Conservation (phyloP, 2,888 invertebrate genomes). For the Orthosia gracilis region DNA sequence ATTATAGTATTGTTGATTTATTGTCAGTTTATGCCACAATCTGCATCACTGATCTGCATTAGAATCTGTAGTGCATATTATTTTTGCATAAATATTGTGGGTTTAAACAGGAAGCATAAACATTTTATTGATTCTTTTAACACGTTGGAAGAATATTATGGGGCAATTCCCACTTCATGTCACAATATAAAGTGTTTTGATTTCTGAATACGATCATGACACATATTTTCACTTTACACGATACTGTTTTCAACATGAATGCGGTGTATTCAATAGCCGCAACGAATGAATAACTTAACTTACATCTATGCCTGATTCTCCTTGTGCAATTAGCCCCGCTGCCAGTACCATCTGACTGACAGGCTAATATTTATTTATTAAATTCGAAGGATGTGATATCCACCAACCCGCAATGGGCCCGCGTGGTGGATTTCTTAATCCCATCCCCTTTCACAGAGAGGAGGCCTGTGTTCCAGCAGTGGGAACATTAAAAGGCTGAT, state of each 20-base stretch:
- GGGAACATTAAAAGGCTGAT: too few relatives aligned
- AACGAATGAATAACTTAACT: not conserved
- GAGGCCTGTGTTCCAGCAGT: too few relatives aligned
- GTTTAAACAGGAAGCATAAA: not conserved
- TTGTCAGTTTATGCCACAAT: constrained; percentile 15
- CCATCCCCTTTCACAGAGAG: too few relatives aligned
- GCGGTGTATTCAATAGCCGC: not conserved
- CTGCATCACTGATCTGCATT: not conserved
- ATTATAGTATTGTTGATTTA: constrained; percentile 20
- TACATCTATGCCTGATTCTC: too few relatives aligned
- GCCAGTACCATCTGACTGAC: too few relatives aligned
- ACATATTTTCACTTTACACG: not conserved
- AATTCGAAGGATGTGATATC: too few relatives aligned
- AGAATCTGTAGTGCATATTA: constrained; percentile 13
- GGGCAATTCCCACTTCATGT: not conserved
- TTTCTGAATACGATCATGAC: not conserved
- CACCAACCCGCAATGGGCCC: too few relatives aligned
- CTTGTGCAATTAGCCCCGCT: too few relatives aligned
- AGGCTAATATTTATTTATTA: too few relatives aligned
- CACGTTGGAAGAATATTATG: not conserved
- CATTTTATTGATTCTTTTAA: not conserved
- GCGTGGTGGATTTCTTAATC: too few relatives aligned
- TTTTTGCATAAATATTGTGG: constrained; percentile 3
- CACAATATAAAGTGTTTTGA: not conserved
- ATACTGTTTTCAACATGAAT: not conserved